Base-by-base conservation (phyloP, 1,140 invertebrate genomes). In the Meloidogyne floridensis region DNA sequence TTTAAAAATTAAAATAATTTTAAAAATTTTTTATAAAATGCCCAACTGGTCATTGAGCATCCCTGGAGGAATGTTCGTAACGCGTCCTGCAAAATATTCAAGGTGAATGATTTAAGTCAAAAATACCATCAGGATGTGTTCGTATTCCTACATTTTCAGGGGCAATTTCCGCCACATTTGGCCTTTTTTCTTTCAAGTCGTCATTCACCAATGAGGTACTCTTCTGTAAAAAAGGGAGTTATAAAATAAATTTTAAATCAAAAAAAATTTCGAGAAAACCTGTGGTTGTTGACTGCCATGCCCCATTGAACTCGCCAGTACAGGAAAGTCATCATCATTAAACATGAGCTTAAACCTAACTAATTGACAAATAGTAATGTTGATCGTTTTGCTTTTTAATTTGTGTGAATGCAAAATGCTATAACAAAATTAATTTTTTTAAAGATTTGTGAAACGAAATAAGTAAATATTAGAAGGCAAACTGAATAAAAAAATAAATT, bases 31-130 rank as follows among this genome's bases (percentile, higher is more conserved):
- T 32, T 32, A 32, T 32, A 47, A 47, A 47, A 47, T 9, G 3
- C 43, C 1, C 42, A 53, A 74, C 79, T 74, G 70, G 51, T 80
- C 98, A 85, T 95, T 95, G 80, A 99, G 95, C 97, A 99, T 99
- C 90, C 94, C 95, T 77, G 93, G 93, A 72, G 97, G 97, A 92
- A 99, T 98, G 91, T 98, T 97, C 87, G 96, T 96, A 84, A 99
- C 95, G 92, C 90, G 90, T 74, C 92, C 92, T 92, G 80, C 7
- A 76, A 69, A 81, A 65, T 81, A 47, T 18, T 42, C 2, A 10
- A 2, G 15, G 32, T 51, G 32, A 9, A 47, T 77, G n/a, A 8
- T 77, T 18, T 74, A 18, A 3, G 10, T 53, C 10, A 80, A 80
- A 20, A 77, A 65, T 20, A 83, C 82, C 82, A 54, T 83, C 82